These are phyloP conservation scores for Aythya baeri DNA, from an alignment of 2,113 vertebrate genomes.

Conservation along the genomic window DNA sequence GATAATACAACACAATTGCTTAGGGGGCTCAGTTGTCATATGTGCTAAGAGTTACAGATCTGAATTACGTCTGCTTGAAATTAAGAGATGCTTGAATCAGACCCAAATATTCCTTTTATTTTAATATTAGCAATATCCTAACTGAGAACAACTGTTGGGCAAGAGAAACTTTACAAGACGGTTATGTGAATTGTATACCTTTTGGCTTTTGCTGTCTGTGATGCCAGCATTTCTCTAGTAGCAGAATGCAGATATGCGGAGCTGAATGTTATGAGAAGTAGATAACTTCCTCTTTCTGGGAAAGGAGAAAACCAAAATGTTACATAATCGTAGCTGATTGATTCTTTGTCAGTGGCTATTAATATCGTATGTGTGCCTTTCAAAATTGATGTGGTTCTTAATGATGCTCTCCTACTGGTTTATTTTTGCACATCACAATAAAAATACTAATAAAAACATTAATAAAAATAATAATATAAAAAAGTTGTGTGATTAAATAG, in stretches of 20 bases:
- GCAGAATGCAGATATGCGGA: background rate
- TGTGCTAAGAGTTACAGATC: background rate
- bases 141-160: background rate
- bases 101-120: background rate
- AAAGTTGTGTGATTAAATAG: background rate
- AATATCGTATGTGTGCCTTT: background rate
- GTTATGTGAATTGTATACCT: rapidly evolving
- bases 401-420: background rate
- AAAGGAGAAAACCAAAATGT: background rate
- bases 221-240: background rate
- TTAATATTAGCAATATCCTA: background rate
- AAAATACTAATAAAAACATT: background rate
- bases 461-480: background rate
- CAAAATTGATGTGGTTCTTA: background rate
- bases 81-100: background rate
- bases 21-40: background rate
- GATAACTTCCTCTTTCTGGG: background rate
- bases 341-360: background rate
- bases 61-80: background rate
- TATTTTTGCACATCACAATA: background rate
- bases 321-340: background rate
- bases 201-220: background rate
- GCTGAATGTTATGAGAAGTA: background rate
- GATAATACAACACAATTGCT: background rate
- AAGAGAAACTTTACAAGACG: background rate